A percentile compares a stretch with the other conserved stretches of the same genome.
Conservation (phyloP, 2,113 vertebrate genomes). For the Taxidea taxus region DNA sequence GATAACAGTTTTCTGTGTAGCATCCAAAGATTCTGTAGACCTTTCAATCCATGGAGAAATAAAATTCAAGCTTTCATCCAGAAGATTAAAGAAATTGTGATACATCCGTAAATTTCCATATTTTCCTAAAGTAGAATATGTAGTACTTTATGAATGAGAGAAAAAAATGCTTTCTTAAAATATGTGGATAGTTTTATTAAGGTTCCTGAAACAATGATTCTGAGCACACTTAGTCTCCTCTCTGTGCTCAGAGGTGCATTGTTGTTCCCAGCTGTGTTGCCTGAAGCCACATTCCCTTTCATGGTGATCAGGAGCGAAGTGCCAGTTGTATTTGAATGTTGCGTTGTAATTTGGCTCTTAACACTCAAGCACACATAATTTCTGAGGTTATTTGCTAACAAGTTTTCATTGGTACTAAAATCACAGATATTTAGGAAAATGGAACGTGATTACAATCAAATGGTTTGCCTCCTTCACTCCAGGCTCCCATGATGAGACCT, state of each 20-base stretch:
- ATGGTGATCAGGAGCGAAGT: neutral
- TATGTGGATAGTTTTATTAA: neutral
- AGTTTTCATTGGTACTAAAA: neutral
- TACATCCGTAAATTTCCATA: neutral
- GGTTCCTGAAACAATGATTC: neutral
- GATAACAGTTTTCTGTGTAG: neutral
- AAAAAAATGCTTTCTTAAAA: neutral
- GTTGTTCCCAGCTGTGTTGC: neutral
- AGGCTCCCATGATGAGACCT: neutral
- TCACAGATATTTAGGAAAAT: neutral
- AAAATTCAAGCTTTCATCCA: neutral
- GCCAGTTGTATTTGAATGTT: neutral
- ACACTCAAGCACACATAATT: neutral
- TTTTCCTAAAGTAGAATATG: neutral
- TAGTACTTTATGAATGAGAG: neutral
- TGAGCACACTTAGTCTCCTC: neutral
- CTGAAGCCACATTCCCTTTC: neutral
- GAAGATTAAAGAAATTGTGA: neutral
- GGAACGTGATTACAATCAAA: neutral
- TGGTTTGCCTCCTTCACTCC: neutral
- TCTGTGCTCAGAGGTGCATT: accelerated
- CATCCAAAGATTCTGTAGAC: neutral
- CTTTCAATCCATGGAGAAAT: neutral
- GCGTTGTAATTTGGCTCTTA: neutral
- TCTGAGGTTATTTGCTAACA: neutral